phyloP scores from a whole-genome alignment of 2,113 vertebrate genomes.

The Hippolais icterina region DNA sequence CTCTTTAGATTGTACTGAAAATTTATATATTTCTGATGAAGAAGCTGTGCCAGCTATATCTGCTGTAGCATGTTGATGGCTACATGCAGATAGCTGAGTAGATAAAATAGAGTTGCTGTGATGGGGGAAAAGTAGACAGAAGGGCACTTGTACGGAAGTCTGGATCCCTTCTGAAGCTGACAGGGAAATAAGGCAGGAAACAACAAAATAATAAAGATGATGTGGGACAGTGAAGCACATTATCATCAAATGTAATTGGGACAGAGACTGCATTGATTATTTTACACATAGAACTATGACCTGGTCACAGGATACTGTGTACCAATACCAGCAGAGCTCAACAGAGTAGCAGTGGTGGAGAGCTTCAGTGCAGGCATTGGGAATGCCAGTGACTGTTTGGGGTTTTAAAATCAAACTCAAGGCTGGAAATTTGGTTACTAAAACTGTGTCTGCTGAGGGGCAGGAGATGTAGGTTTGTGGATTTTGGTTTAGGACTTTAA shows the following conservation, averaged over 20 bases:
- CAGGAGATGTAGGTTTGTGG: not conserved
- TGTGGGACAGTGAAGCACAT: not conserved
- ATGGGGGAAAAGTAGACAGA: not conserved
- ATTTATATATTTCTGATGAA: not conserved
- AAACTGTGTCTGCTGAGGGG: not conserved
- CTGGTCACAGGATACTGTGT: not conserved
- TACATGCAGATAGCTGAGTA: not conserved
- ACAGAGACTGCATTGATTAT: not conserved
- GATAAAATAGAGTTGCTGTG: not conserved
- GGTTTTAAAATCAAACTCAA: not conserved
- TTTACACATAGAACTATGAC: not conserved
- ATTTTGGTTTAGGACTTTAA: not conserved
- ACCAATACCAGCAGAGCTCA: not conserved
- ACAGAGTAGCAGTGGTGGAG: not conserved
- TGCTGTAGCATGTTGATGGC: not conserved
- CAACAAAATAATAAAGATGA: not conserved
- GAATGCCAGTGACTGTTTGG: not conserved
- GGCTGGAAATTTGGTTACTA: not conserved
- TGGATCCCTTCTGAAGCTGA: not conserved
- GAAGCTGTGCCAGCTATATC: not conserved
- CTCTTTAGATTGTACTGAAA: not conserved
- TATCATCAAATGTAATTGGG: not conserved
- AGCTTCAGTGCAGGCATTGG: not conserved
- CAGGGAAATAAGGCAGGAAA: not conserved
- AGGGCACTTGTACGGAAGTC: not conserved